A percentile compares a stretch with the other conserved stretches of the same genome.
Evolutionary conservation across 1,140 invertebrate genomes (phyloP).

Genomic region (Aphelenchoides besseyi): DNA sequence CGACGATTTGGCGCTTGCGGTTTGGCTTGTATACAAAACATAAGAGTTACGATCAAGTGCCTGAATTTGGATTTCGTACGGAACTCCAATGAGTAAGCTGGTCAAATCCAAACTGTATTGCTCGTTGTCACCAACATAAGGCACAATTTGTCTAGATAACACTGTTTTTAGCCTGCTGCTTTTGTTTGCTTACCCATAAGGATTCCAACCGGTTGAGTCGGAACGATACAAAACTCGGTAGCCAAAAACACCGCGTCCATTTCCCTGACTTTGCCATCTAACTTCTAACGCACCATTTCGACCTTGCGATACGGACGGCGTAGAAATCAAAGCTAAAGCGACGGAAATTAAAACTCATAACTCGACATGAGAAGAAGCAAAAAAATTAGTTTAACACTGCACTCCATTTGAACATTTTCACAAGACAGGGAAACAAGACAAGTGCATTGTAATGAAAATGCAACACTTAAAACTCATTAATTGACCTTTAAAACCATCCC

Average conservation of each 20-base stretch:
- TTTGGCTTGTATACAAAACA: slow-evolving; percentile 56
- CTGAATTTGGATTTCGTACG: slow-evolving; percentile 58
- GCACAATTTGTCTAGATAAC: slow-evolving; percentile 57
- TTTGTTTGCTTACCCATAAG: slow-evolving; percentile 60
- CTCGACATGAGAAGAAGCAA: neutral
- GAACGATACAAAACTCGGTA: slow-evolving; percentile 56
- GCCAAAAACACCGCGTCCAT: slow-evolving; percentile 59
- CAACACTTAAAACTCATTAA: too few relatives aligned
- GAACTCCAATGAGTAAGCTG: slow-evolving; percentile 49
- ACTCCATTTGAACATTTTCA: neutral
- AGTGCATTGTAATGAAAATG: too few relatives aligned
- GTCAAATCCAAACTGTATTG: slow-evolving; percentile 55
- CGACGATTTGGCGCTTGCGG: slow-evolving; percentile 46
- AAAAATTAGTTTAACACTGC: neutral
- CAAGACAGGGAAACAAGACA: neutral
- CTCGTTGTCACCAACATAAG: slow-evolving; percentile 60
- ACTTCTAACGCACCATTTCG: slow-evolving; percentile 51
- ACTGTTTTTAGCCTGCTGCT: neutral
- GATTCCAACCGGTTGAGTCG: slow-evolving; percentile 55
- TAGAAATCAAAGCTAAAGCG: slow-evolving; percentile 53
- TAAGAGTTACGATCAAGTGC: slow-evolving; percentile 62
- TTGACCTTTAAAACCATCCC: too few relatives aligned
- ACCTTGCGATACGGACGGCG: slow-evolving; percentile 44
- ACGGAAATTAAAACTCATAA: slow-evolving; percentile 10
- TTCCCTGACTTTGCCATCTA: slow-evolving; percentile 53